These are phyloP conservation scores for Chloropsis cyanopogon DNA, from an alignment of 2,113 vertebrate species.

Conservation along the genomic window DNA sequence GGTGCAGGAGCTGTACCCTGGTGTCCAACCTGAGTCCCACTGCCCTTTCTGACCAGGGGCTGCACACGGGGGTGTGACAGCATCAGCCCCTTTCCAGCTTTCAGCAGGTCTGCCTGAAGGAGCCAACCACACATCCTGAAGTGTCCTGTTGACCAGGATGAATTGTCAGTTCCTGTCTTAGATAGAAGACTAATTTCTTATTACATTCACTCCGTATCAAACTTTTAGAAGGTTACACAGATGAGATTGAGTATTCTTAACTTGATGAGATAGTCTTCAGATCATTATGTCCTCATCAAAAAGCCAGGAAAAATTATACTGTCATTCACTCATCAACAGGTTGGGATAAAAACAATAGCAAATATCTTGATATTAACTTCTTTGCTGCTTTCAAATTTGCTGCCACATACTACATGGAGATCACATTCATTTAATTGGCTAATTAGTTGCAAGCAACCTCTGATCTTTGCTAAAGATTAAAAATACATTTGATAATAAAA, in stretches of 20 bases:
- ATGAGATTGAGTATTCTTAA: slow-evolving; percentile 22
- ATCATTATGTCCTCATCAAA: slow-evolving; percentile 47
- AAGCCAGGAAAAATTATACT: slow-evolving; percentile 7
- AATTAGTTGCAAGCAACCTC: slow-evolving; percentile 12
- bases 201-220: not conserved
- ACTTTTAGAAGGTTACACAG: slow-evolving; percentile 29
- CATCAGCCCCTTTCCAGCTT: not conserved
- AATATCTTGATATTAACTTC: slow-evolving; percentile 5
- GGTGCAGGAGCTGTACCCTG: not conserved
- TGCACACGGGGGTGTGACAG: fast-evolving
- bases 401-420: not conserved
- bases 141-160: not conserved
- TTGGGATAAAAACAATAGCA: slow-evolving; percentile 18
- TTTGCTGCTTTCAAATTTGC: not conserved
- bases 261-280: slow-evolving; percentile 39
- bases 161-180: not conserved
- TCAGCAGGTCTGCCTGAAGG: not conserved
- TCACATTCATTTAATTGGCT: not conserved
- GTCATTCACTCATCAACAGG: slow-evolving; percentile 36
- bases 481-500: not conserved
- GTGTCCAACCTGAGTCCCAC: too few relatives aligned
- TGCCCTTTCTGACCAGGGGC: not conserved
- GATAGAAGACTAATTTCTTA: not conserved
- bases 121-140: not conserved
- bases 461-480: not conserved